Evolutionary conservation across 2,888 invertebrate species (phyloP), one percentile per base, ranked within the genome.

Genomic region (Aporophyla nigra): DNA sequence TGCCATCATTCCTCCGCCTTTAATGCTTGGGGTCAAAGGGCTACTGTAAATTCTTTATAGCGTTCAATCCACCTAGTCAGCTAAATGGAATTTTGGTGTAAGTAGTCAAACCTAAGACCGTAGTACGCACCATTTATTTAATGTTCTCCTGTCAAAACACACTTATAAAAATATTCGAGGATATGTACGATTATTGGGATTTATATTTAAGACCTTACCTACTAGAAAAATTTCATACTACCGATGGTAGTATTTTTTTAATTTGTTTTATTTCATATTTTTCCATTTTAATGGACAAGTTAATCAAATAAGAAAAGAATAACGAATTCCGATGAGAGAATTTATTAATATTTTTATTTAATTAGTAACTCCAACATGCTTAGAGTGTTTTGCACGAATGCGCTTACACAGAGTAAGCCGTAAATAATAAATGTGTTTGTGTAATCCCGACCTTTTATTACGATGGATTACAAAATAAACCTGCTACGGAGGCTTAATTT

Each of bases 81-180:
- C 88, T 90, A 93, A 93, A 94, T 93, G 93, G 93, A 92, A 87
- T 93, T 93, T 92, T 89, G 89, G 81, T 93, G 93, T 93, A 89
- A 90, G 86, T 79, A 86, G 83, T 88, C 85, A 86, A 86, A 86
- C 83, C 85, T 76, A 80, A 84, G 88, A 88, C 86, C 76, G 86
- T 83, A 77, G 72, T 80, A 74, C 74, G 21, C 63, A 77, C 78
- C 77, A 82, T 82, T 83, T 86, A 85, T 80, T 79, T 83, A 82
- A 87, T 83, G 82, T 70, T 46, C 58, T 65, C 74, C 66, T 75
- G 75, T 84, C 77, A 84, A 78, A 84, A 78, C 61, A 83, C 40
- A 71, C 65, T 68, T 67, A 65, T 40, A 75, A 75, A 81, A 71
- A 74, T 76, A 73, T 59, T 62, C 14, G 10, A 14, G 24, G 61